phyloP scores from a whole-genome alignment of 2,888 invertebrate genomes.

The Dolichomitus sp. region DNA sequence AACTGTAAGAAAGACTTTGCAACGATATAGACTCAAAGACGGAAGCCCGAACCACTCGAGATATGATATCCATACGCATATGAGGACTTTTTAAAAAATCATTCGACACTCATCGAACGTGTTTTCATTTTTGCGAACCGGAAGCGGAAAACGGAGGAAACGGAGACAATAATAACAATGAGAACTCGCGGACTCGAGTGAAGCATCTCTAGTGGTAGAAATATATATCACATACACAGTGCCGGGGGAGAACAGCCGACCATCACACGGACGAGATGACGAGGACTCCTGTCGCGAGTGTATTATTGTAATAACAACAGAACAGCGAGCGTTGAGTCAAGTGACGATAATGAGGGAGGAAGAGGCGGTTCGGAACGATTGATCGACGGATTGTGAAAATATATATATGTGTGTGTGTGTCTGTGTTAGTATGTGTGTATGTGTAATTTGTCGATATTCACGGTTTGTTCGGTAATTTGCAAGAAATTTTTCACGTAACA shows the following conservation, averaged over 20 bases:
- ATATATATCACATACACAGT: not conserved
- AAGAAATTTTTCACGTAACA: constrained; percentile 2
- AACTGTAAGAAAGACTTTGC: not conserved
- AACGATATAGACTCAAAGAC: not conserved
- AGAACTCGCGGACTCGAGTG: constrained; percentile 21
- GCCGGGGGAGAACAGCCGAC: not conserved
- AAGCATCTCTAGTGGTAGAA: not conserved
- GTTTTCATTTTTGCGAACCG: constrained; percentile 34
- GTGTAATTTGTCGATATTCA: not conserved
- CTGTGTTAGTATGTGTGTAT: too few species aligned
- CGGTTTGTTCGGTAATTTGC: not conserved
- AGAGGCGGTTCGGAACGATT: constrained; percentile 39
- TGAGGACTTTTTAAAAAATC: not conserved
- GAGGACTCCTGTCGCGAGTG: constrained; percentile 30
- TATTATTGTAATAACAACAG: constrained; percentile 24
- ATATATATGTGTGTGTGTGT: too few species aligned
- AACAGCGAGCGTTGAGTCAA: constrained; percentile 6
- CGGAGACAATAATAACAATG: constrained; percentile 31
- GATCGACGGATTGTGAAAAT: constrained; percentile 20
- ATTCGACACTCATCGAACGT: not conserved
- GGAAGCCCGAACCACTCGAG: not conserved
- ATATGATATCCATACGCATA: not conserved
- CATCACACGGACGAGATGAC: constrained; percentile 37
- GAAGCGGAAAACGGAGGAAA: constrained; percentile 29
- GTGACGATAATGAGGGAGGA: constrained; percentile 46